These are phyloP conservation scores for Lithophane ornitopus DNA, from an alignment of 2,888 invertebrate species.

Conservation along the genomic window DNA sequence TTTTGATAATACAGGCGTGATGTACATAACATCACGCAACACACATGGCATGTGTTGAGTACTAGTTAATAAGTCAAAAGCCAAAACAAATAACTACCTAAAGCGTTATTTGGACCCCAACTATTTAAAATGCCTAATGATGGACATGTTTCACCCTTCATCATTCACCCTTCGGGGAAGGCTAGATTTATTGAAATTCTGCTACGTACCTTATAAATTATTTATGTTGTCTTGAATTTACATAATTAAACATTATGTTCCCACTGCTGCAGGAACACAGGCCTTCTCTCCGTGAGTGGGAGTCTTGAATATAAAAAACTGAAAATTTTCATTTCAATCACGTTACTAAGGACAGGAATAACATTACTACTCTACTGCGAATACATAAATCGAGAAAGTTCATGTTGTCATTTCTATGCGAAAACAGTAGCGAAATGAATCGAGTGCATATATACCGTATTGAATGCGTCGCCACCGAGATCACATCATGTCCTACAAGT, in stretches of 20 bases:
- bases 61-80: not conserved
- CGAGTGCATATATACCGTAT: constrained; percentile 9
- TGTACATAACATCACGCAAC: no score
- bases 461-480: constrained; percentile 12
- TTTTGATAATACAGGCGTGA: not conserved
- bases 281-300: no score
- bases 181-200: not conserved
- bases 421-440: not conserved
- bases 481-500: constrained; percentile 35
- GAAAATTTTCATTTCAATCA: not conserved
- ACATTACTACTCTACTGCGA: not conserved
- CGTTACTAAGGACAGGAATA: not conserved
- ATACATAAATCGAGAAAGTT: not conserved
- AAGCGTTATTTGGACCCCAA: not conserved
- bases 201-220: not conserved
- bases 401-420: not conserved
- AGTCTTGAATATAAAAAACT: not conserved
- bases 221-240: no score
- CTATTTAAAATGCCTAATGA: not conserved
- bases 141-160: not conserved
- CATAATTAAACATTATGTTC: no score
- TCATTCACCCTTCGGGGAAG: not conserved
- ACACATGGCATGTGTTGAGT: not conserved
- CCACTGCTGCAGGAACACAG: no score
- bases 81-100: not conserved